A percentile compares a stretch with the other conserved stretches of the same genome.
Evolutionary conservation across 2,797 vertebrate genomes (phyloP).

Genomic region (Anniella stebbinsi): DNA sequence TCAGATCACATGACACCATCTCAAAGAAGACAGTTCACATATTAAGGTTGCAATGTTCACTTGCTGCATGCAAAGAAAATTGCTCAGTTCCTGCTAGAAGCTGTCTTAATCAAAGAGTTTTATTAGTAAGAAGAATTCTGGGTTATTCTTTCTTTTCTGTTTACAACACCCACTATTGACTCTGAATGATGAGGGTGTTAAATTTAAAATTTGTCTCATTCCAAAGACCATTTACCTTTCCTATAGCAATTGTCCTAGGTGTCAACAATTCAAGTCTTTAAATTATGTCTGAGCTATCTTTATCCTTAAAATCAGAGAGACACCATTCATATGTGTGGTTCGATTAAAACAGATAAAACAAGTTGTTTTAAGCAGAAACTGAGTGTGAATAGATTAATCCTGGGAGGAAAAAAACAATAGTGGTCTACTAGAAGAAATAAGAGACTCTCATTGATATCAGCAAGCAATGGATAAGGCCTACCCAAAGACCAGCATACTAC

Average conservation of each 20-base stretch:
- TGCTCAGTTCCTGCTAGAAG: slow-evolving; percentile 48
- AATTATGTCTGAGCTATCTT: slow-evolving; percentile 43
- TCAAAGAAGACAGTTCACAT: background rate
- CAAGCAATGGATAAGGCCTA: slow-evolving; percentile 23
- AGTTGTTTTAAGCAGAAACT: background rate
- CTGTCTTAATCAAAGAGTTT: slow-evolving; percentile 32
- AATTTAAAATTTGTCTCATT: slow-evolving; percentile 41
- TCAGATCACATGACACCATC: background rate
- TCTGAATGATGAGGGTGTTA: background rate
- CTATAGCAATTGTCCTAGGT: slow-evolving; percentile 24
- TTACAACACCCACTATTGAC: background rate
- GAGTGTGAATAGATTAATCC: background rate
- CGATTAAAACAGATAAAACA: background rate
- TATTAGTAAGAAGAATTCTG: slow-evolving; percentile 36
- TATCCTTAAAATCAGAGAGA: slow-evolving; percentile 39
- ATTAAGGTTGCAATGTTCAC: slow-evolving; percentile 42
- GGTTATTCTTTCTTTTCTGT: slow-evolving; percentile 5
- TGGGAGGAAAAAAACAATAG: slow-evolving; percentile 12
- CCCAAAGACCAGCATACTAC: background rate
- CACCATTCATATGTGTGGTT: slow-evolving; percentile 5
- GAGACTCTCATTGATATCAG: slow-evolving; percentile 21
- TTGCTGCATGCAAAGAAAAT: slow-evolving; percentile 47
- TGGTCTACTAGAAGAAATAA: slow-evolving; percentile 22
- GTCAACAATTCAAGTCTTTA: slow-evolving; percentile 6
- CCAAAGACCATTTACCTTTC: slow-evolving; percentile 12